Conservation (phyloP, 2,888 invertebrate species). For the Gisinianus flammeolus region DNA sequence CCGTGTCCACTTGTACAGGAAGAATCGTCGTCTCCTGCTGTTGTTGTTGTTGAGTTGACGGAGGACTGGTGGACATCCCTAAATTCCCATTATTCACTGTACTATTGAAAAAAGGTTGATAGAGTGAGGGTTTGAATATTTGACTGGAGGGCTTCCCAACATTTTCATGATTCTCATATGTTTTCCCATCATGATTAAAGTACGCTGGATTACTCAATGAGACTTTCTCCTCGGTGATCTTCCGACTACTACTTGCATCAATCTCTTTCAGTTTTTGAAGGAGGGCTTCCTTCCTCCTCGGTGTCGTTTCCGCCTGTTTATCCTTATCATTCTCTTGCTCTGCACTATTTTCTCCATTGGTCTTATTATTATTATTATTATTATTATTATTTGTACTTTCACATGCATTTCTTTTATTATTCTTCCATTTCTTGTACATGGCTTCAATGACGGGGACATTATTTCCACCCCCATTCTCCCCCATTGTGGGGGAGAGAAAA, state of each 20-base stretch:
- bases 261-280: constrained; percentile 13
- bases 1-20: not conserved
- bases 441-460: constrained; percentile 20
- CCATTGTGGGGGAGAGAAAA: not conserved
- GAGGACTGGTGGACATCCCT: not conserved
- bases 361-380: not conserved
- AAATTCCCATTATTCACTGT: not conserved
- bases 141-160: not conserved
- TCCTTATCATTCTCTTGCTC: not conserved
- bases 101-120: constrained; percentile 28
- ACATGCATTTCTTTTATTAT: not conserved
- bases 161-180: not conserved
- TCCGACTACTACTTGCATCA: constrained; percentile 2
- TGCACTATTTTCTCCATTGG: not conserved
- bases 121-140: constrained; percentile 12
- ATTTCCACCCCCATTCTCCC: not conserved
- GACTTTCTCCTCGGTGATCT: constrained; percentile 14
- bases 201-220: constrained; percentile 17
- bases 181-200: not conserved
- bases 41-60: not conserved
- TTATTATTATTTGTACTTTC: not conserved
- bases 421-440: constrained; percentile 22
- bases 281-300: constrained; percentile 9
- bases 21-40: not conserved
- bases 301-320: not conserved